phyloP scores from a whole-genome alignment of 2,888 invertebrate genomes.

The Isoperla grammatica region DNA sequence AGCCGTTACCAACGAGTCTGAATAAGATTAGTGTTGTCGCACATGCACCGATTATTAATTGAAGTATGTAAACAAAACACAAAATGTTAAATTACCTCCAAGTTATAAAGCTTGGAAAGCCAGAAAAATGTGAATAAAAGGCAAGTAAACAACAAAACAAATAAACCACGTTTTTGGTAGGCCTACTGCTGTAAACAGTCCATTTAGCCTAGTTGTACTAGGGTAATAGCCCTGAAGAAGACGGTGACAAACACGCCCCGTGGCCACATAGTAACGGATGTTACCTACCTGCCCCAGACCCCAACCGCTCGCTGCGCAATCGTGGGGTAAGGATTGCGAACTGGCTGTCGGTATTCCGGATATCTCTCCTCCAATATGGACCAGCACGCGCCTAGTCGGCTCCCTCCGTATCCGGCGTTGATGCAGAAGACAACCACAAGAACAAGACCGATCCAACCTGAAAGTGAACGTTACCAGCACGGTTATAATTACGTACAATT shows the following conservation, averaged over 20 bases:
- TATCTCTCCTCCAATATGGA: conserved; percentile 59
- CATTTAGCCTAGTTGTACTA: too few species aligned
- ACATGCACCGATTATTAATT: too few species aligned
- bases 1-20: too few species aligned
- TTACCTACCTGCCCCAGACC: conserved; percentile 48
- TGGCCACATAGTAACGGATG: too few species aligned
- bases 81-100: too few species aligned
- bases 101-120: too few species aligned
- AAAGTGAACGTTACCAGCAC: conserved; percentile 28
- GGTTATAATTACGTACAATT: neutral
- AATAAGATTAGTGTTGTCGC: too few species aligned
- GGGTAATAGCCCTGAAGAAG: too few species aligned
- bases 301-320: conserved; percentile 60
- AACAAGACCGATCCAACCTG: conserved; percentile 62
- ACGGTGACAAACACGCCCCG: too few species aligned
- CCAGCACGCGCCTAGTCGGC: conserved; percentile 63
- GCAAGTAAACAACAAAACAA: neutral
- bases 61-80: too few species aligned
- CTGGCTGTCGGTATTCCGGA: conserved; percentile 52
- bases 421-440: conserved; percentile 54
- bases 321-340: conserved; percentile 62
- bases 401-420: conserved; percentile 61
- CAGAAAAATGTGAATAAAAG: conserved; percentile 21
- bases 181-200: too few species aligned
- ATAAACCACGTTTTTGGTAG: too few species aligned